These are phyloP conservation scores for Drosophila ercepeae DNA, from an alignment of 1,140 invertebrate genomes.

Conservation along the genomic window DNA sequence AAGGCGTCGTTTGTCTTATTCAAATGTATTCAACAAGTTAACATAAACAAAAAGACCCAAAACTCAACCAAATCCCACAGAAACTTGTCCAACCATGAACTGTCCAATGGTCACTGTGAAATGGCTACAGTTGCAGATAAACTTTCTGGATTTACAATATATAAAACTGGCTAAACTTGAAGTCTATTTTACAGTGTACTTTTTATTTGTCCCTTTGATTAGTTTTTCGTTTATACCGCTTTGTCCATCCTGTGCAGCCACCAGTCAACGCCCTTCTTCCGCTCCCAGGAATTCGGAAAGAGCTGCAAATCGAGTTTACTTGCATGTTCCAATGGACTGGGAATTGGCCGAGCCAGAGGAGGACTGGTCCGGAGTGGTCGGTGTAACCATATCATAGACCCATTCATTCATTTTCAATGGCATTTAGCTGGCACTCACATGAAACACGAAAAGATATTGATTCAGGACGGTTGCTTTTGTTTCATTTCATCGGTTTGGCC, in stretches of 20 bases:
- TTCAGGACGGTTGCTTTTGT: constrained; percentile 17
- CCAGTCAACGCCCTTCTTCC: constrained; percentile 1
- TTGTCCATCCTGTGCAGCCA: constrained; percentile 3
- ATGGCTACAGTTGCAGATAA: not conserved
- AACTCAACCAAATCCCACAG: constrained; percentile 55
- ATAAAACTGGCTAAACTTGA: not conserved
- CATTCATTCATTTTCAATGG: constrained; percentile 54
- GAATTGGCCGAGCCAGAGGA: constrained; percentile 1
- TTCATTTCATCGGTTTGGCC: constrained; percentile 24
- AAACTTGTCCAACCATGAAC: constrained; percentile 39
- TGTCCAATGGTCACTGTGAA: constrained; percentile 22
- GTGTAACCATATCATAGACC: constrained; percentile 39
- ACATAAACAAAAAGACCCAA: constrained; percentile 26
- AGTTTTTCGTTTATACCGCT: constrained; percentile 50
- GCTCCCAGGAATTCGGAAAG: constrained; percentile 14
- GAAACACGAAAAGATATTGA: constrained; percentile 13
- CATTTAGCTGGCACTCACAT: constrained; percentile 30
- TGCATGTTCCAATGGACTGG: constrained; percentile 15
- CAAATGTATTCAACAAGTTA: constrained; percentile 30
- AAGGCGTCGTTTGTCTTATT: constrained; percentile 7
- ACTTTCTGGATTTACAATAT: not conserved
- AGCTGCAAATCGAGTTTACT: constrained; percentile 62
- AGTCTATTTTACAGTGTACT: not conserved
- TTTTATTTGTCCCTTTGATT: constrained; percentile 53
- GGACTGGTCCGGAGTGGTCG: no score